Conservation (phyloP, 53 echinoderm and acorn worm species). For the Pentamera pediparva region DNA sequence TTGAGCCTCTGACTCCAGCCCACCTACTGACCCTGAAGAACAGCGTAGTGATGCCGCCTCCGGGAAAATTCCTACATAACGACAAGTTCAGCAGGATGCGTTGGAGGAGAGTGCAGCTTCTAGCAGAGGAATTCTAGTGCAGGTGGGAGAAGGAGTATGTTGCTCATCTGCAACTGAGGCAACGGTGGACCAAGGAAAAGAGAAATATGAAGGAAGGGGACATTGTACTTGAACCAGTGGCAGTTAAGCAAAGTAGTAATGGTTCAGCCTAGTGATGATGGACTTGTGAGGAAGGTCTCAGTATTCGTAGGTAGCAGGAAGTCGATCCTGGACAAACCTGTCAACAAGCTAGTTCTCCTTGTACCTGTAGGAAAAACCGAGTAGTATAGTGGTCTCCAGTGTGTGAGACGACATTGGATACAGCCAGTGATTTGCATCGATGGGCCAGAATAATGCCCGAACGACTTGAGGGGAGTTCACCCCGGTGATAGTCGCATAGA, state of each 20-base stretch:
- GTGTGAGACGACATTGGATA: no score
- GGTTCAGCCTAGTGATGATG: slow-evolving; percentile 28
- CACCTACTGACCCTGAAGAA: slow-evolving; percentile 47
- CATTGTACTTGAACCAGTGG: slow-evolving; percentile 31
- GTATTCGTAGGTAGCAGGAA: background rate
- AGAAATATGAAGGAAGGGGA: slow-evolving; percentile 31
- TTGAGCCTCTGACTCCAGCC: slow-evolving; percentile 45
- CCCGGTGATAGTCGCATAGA: slow-evolving; percentile 4
- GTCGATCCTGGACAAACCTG: slow-evolving; percentile 17
- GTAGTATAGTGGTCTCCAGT: background rate
- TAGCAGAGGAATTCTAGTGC: slow-evolving; percentile 37
- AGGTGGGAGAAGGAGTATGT: slow-evolving; percentile 54
- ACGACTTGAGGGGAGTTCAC: background rate
- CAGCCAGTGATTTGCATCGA: no score
- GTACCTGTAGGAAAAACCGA: no score
- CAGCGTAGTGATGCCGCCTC: slow-evolving; percentile 32
- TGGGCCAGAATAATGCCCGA: slow-evolving; percentile 18
- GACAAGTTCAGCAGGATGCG: slow-evolving; percentile 35
- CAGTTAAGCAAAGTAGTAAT: no score
- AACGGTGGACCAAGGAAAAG: slow-evolving; percentile 31
- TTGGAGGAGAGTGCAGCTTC: slow-evolving; percentile 50
- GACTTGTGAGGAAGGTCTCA: background rate
- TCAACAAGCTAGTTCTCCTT: slow-evolving; percentile 33
- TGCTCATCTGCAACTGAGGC: slow-evolving; percentile 21
- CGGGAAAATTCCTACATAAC: slow-evolving; percentile 30